Conservation (phyloP, 2,888 invertebrate species). For the Thymelicus lineola region DNA sequence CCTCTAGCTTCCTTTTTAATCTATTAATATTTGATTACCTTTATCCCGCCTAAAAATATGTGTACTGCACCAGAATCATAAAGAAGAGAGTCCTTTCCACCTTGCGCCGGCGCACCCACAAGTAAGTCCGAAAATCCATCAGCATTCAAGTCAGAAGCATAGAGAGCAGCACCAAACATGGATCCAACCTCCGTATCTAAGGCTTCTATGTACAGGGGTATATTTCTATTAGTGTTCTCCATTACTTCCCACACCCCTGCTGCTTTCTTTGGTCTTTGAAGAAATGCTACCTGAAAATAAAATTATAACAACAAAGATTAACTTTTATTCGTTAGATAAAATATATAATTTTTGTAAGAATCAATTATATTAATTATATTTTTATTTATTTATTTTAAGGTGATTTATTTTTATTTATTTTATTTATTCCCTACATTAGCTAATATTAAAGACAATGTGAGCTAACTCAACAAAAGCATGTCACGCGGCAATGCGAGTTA, state of each 20-base stretch:
- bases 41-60: constrained; percentile 64
- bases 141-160: constrained; percentile 72
- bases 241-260: neutral
- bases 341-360: no score
- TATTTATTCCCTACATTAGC: no score
- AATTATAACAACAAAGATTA: no score
- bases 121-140: constrained; percentile 85
- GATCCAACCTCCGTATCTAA: constrained; percentile 61
- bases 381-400: no score
- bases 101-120: constrained; percentile 84
- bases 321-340: no score
- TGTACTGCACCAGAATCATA: constrained; percentile 84
- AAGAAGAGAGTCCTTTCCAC: constrained; percentile 36
- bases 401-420: no score
- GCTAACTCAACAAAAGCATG: no score
- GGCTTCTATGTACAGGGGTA: neutral
- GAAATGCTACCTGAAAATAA: neutral
- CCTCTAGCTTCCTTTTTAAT: no score
- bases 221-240: neutral
- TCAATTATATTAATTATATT: no score
- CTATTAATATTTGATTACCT: constrained; percentile 44
- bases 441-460: no score
- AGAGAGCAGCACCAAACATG: constrained; percentile 85
- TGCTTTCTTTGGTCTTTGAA: neutral
- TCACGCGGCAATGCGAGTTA: no score